phyloP scores from a whole-genome alignment of 2,888 invertebrate species.

The Limulus polyphemus region DNA sequence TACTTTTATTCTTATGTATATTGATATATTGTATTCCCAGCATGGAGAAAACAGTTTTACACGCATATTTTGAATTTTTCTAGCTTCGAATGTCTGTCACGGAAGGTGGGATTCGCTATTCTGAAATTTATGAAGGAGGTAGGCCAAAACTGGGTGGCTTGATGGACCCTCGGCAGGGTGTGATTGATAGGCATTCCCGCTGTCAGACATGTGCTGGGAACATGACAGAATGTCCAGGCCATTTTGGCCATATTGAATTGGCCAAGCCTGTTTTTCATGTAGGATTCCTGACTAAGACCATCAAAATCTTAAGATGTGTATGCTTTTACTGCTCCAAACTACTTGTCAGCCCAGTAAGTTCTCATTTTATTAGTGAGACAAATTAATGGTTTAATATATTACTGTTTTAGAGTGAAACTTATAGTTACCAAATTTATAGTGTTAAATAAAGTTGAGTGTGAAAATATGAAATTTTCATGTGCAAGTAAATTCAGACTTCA shows the following conservation, averaged over 20 bases:
- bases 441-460: too few species aligned
- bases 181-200: slow-evolving; percentile 80
- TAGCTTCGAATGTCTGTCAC: slow-evolving; percentile 80
- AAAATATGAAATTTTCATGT: too few species aligned
- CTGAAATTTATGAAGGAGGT: slow-evolving; percentile 97
- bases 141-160: slow-evolving; percentile 94
- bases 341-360: slow-evolving; percentile 77
- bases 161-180: slow-evolving; percentile 98
- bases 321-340: slow-evolving; percentile 98
- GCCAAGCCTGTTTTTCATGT: slow-evolving; percentile 98
- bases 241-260: slow-evolving; percentile 96
- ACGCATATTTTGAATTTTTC: too few species aligned
- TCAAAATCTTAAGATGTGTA: slow-evolving; percentile 94
- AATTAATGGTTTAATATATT: too few species aligned
- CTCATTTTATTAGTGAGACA: not conserved
- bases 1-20: too few species aligned
- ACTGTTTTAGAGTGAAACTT: too few species aligned
- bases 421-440: too few species aligned
- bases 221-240: slow-evolving; percentile 97
- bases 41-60: too few species aligned
- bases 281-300: slow-evolving; percentile 91
- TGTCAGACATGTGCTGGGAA: slow-evolving; percentile 94
- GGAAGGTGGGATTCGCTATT: slow-evolving; percentile 88
- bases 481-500: too few species aligned
- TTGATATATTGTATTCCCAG: too few species aligned